Evolutionary conservation across 1,140 invertebrate genomes (phyloP).

Genomic region (Lordiphosa stackelbergi): DNA sequence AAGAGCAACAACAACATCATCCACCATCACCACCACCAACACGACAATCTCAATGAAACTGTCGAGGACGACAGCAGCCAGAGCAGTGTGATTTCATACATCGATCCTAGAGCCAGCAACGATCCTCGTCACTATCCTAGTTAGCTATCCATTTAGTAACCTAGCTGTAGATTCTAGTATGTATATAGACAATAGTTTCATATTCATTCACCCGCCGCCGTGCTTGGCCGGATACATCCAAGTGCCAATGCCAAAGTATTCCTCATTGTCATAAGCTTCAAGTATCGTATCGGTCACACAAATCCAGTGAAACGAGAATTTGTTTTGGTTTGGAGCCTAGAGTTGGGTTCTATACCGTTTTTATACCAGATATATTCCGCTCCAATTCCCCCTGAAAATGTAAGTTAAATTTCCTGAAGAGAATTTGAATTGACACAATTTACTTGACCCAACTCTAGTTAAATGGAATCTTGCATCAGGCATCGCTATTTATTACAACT

Average conservation of each 20-base stretch:
- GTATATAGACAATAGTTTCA: conserved; percentile 27
- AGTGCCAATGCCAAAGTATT: conserved; percentile 33
- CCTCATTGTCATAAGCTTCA: conserved; percentile 1
- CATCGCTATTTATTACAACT: too few relatives aligned
- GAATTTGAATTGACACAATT: too few relatives aligned
- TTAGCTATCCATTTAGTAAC: conserved; percentile 21
- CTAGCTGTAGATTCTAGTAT: conserved; percentile 9
- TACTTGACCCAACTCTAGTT: too few relatives aligned
- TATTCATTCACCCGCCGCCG: conserved; percentile 7
- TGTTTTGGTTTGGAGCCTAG: too few relatives aligned
- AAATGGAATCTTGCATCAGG: too few relatives aligned
- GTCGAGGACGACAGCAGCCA: conserved; percentile 76
- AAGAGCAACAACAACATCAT: conserved; percentile 5
- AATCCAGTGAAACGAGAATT: too few relatives aligned
- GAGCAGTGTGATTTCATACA: conserved; percentile 76
- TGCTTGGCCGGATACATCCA: conserved; percentile 19
- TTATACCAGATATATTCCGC: too few relatives aligned
- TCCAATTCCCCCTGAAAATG: too few relatives aligned
- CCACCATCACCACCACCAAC: conserved; percentile 26
- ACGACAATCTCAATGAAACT: conserved; percentile 63
- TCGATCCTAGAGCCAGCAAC: conserved; percentile 61
- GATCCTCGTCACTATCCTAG: conserved; percentile 30
- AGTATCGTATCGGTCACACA: too few relatives aligned
- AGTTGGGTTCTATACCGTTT: too few relatives aligned
- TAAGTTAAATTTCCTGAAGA: too few relatives aligned